Evolutionary conservation across 2,797 vertebrate genomes (phyloP).

Genomic region (Sebastes elongatus): DNA sequence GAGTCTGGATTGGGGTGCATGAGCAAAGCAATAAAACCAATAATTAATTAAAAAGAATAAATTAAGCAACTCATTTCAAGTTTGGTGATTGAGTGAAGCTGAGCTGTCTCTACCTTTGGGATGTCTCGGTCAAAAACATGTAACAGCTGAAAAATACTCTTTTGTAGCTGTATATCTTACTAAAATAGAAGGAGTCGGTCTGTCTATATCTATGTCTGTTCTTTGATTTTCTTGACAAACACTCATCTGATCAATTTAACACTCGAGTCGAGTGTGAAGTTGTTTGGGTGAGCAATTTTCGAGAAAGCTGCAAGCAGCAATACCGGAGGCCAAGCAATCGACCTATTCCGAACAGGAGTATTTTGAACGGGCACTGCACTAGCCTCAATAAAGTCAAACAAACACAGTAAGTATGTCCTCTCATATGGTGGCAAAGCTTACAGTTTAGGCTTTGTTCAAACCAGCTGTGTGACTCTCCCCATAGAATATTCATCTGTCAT

Average conservation of each 20-base stretch:
- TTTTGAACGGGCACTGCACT: background rate
- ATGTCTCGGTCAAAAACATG: background rate
- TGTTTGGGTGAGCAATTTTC: background rate
- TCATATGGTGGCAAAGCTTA: background rate
- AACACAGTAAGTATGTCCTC: background rate
- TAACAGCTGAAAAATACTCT: background rate
- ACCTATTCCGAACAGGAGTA: background rate
- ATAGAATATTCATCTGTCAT: conserved; percentile 12
- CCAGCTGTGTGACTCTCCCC: background rate
- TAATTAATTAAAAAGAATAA: conserved; percentile 27
- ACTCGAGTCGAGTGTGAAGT: background rate
- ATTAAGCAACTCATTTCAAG: conserved; percentile 8
- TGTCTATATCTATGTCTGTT: background rate
- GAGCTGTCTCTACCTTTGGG: background rate
- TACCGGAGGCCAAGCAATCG: background rate
- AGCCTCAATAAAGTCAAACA: background rate
- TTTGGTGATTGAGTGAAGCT: background rate
- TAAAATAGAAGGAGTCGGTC: background rate
- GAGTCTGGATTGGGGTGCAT: conserved; percentile 3
- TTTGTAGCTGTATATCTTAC: background rate
- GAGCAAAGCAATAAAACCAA: conserved; percentile 25
- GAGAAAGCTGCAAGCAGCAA: background rate
- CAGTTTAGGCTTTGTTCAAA: background rate
- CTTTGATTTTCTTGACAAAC: background rate
- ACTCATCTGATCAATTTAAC: background rate